Percentiles rank a stretch among this genome's conserved stretches.
Evolutionary conservation across 2,113 vertebrate genomes (phyloP).

Genomic region (Castor canadensis): DNA sequence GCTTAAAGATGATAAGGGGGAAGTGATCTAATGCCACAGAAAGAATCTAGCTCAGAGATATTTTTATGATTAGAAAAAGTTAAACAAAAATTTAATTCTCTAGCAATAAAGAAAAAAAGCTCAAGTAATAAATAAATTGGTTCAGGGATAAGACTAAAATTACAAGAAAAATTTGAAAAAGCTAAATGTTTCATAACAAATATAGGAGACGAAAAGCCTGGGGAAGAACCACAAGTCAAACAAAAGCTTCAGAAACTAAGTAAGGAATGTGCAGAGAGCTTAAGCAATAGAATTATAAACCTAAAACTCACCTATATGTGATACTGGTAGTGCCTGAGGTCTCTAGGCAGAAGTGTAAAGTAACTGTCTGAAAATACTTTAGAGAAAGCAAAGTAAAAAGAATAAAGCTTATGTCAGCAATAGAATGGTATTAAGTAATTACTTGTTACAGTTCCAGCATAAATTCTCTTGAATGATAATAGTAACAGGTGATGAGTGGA

Average conservation of each 20-base stretch:
- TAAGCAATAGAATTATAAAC: neutral
- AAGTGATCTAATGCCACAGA: neutral
- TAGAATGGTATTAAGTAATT: neutral
- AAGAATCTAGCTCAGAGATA: neutral
- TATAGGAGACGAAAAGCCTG: neutral
- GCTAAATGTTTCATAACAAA: neutral
- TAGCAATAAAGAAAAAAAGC: neutral
- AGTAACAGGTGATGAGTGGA: neutral
- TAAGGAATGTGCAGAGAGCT: neutral
- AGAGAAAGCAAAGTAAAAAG: neutral
- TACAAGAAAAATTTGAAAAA: neutral
- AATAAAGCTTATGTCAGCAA: neutral
- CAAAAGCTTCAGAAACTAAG: neutral
- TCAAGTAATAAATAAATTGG: neutral
- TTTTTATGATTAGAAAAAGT: neutral
- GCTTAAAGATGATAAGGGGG: neutral
- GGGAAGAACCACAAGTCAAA: neutral
- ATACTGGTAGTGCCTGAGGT: neutral
- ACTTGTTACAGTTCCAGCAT: neutral
- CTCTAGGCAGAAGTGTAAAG: neutral
- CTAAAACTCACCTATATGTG: no score
- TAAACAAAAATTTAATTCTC: slow-evolving; percentile 16
- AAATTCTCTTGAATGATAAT: neutral
- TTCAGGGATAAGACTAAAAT: neutral
- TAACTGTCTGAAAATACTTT: neutral